Evolutionary conservation across 2,797 vertebrate genomes (phyloP), one percentile per base, ranked within the genome.

Genomic region (Leucoraja ocellata): DNA sequence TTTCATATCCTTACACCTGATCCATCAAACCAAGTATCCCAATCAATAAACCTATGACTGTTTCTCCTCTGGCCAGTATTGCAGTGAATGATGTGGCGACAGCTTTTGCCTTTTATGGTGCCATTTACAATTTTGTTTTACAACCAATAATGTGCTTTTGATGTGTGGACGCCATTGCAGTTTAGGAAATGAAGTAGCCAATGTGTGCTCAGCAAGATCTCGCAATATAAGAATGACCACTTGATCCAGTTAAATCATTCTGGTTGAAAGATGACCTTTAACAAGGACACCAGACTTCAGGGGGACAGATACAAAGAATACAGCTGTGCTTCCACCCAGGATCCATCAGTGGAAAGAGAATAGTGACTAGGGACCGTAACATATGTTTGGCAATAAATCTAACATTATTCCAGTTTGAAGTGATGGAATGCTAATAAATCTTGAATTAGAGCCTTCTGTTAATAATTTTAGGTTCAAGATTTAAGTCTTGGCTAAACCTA

Each of bases 361-460:
- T 68, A 68, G 84, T 68, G 63, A 88, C 25, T 63, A 88, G 84
- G 61, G 84, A 65, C n/a, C 32, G 18, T 16, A 88, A 88, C n/a
- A 88, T 65, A 88, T 68, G 32, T 68, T 88, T 88, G 84, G 63
- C 84, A 88, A 88, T 88, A 68, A 18, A 88, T 36, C 63, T 10
- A 63, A 68, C 21, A 18, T 65, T 65, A 36, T 68, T 88, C 63
- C 1, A 0, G 36, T 88, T 23, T 36, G n/a, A 84, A 88, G 32
- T 88, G n/a, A n/a, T 88, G 63, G 63, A 68, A 65, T 88, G 63
- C 36, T 68, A 36, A 68, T 88, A 32, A 68, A 68, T 88, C n/a
- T 63, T 32, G 36, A 65, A 65, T 61, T 88, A 32, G 28, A 88
- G 58, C 65, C 84, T 88, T 68, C 84, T 68, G 84, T 88, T 88